Evolutionary conservation across 1,140 invertebrate genomes (phyloP), one percentile per base, ranked within the genome.

Genomic region (Drosophila nikananu): DNA sequence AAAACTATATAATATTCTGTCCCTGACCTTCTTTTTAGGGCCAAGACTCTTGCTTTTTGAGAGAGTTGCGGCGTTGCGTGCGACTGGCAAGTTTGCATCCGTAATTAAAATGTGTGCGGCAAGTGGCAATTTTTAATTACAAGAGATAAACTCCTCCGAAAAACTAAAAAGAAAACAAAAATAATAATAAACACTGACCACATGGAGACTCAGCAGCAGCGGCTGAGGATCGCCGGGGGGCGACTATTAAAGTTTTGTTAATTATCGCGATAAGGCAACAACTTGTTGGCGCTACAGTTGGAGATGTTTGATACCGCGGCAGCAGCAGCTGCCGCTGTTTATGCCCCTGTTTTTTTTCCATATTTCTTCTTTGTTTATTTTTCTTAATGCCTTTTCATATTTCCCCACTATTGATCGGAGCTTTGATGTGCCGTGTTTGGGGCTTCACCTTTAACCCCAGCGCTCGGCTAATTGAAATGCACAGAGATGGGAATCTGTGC

Each of bases 51-150:
- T 55, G 67, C 42, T 68, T 52, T 71, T 51, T 37, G 48, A 37
- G 23, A 62, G 49, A n/a, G 52, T 83, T 60, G 75, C n/a, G 52
- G 75, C n/a, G 52, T 83, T 76, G 80, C 78, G 62, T 86, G 62
- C 52, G 73, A 60, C 42, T 81, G 42, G 35, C 73, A 37, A 55
- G 81, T 84, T 84, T 68, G 73, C 82, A 77, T 74, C 65, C 70
- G 80, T 86, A 87, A 87, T 80, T 86, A 83, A 86, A 86, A 80
- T 87, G 83, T 83, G 46, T 83, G 76, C 83, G 70, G 63, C 66
- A 71, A 84, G 67, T 74, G 62, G 81, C 78, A 80, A 49, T 82
- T 79, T 80, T 86, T 86, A 86, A 81, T 86, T 80, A 68, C 48
- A 62, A 51, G n/a, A 79, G 68, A 76, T 74, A 64, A 74, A 74